phyloP scores from a whole-genome alignment of 2,797 vertebrate genomes.

The Betta splendens region DNA sequence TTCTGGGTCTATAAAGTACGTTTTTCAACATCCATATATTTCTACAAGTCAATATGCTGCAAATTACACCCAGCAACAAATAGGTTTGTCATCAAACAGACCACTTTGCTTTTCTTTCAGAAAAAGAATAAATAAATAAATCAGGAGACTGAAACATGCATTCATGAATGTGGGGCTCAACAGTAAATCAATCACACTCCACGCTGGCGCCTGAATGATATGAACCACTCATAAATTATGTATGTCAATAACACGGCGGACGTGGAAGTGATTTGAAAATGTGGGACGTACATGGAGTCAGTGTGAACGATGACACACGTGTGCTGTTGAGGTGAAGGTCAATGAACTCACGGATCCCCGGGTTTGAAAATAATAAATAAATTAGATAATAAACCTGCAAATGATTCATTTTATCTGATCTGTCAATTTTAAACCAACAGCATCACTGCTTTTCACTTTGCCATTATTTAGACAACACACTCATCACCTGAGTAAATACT shows the following conservation, averaged over 20 bases:
- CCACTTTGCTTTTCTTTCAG: not conserved
- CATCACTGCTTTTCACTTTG: no score
- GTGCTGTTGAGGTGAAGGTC: conserved; percentile 12
- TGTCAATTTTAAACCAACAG: no score
- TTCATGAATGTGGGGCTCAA: not conserved
- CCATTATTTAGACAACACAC: no score
- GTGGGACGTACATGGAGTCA: conserved; percentile 34
- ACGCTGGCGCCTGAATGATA: conserved; percentile 36
- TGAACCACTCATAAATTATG: conserved; percentile 53
- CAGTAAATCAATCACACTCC: conserved; percentile 42
- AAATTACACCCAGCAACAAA: not conserved
- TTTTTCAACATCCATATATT: conserved; percentile 1
- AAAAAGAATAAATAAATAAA: no score
- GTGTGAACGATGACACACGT: conserved; percentile 52
- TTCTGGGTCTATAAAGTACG: not conserved
- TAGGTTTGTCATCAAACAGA: no score
- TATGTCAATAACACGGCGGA: conserved; percentile 39
- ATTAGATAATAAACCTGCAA: no score
- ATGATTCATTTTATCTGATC: no score
- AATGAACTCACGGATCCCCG: no score
- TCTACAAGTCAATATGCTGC: not conserved
- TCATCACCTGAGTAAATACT: conserved; percentile 42
- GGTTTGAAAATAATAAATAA: no score
- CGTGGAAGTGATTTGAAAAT: conserved; percentile 31
- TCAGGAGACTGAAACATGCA: conserved; percentile 22